phyloP scores from a whole-genome alignment of 2,113 vertebrate species.

The Orientallactaga bullata region DNA sequence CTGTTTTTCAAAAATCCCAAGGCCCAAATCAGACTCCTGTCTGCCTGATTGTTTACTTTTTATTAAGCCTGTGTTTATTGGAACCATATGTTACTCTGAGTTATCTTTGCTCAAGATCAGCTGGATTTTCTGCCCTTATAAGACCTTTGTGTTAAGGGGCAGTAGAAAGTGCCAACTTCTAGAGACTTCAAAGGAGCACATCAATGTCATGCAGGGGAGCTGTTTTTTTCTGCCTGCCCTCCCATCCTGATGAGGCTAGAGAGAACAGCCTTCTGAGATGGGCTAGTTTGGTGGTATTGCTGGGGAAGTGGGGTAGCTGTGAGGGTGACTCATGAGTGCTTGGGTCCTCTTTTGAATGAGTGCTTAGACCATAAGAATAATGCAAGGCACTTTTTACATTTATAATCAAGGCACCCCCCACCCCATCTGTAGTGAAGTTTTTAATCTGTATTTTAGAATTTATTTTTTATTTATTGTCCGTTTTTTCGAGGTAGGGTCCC shows the following conservation, averaged over 20 bases:
- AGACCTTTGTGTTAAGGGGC: conserved; percentile 61
- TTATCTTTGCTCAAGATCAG: conserved; percentile 63
- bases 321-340: not conserved
- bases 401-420: not conserved
- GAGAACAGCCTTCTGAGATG: not conserved
- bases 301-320: not conserved
- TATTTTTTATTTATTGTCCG: too few species aligned
- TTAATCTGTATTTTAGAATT: conserved; percentile 11
- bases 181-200: conserved; percentile 58
- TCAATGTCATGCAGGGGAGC: not conserved
- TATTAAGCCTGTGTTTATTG: conserved; percentile 71
- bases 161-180: conserved; percentile 47
- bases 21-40: conserved; percentile 54
- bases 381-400: not conserved
- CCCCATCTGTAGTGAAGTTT: conserved; percentile 35
- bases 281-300: not conserved
- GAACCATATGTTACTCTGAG: conserved; percentile 69
- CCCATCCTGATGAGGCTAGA: not conserved
- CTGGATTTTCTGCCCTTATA: conserved; percentile 56
- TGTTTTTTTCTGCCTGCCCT: not conserved
- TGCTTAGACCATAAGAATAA: conserved; percentile 11
- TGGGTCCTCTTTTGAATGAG: not conserved
- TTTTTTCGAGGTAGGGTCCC: too few species aligned
- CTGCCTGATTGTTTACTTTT: conserved; percentile 64
- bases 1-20: conserved; percentile 57